Evolutionary conservation across 2,888 invertebrate species (phyloP), one percentile per base, ranked within the genome.

Genomic region (Orthosia gracilis): DNA sequence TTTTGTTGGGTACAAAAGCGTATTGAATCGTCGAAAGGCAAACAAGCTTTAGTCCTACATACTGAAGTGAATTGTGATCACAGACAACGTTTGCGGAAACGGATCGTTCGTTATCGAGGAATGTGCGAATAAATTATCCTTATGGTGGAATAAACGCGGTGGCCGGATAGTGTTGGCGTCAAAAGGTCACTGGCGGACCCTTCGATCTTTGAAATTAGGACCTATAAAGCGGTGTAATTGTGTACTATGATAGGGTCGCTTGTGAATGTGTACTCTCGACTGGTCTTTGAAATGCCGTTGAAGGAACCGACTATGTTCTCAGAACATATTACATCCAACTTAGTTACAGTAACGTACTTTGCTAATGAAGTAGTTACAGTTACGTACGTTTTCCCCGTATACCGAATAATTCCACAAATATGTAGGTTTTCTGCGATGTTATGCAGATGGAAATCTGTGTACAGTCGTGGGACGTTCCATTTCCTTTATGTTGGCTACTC

Each of bases 51-150:
- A 55, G 69, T 57, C 47, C 54, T 65, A 70, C 57, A 63, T 61
- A 54, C 49, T 59, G 54, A 54, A 73, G 69, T 85, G 80, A 83
- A 85, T 80, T 72, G 80, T 76, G 78, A 72, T 73, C 76, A 73
- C 72, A 62, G 73, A 75, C 68, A 78, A 57, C 59, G 57, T 74
- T 85, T 76, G 65, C 70, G 76, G 78, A 82, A 83, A 73, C 73
- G 62, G 73, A 63, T 68, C 76, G 66, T 82, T 74, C 78, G 78
- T 84, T 81, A 78, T 80, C 82, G 81, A 63, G 73, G 81, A 87
- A 88, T 85, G 87, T 78, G 83, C 66, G 73, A 85, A 88, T 91
- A 90, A 89, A 91, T 91, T 89, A 88, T 88, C 82, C 87, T 87
- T 88, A 90, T 81, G 86, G 84, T 82, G 83, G 73, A 73, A 76